These are phyloP conservation scores for Thamnaconus septentrionalis DNA, from an alignment of 2,113 vertebrate genomes.

Conservation along the genomic window DNA sequence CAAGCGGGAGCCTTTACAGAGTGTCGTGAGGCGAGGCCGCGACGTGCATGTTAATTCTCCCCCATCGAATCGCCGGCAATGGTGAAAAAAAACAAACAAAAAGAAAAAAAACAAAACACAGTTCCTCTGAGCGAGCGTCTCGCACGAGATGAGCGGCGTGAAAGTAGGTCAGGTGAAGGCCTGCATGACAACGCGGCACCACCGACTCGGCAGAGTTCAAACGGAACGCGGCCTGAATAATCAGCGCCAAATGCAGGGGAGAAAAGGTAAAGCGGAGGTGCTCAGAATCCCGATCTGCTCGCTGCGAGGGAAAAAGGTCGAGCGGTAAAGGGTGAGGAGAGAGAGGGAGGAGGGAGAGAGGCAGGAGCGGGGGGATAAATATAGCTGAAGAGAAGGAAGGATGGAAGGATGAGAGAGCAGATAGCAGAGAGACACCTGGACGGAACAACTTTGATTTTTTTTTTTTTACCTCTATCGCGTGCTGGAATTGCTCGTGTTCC, in stretches of 20 bases:
- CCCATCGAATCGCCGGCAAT: too few relatives aligned
- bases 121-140: not conserved
- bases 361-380: not conserved
- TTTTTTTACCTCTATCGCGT: conserved; percentile 91
- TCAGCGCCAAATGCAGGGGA: conserved; percentile 12
- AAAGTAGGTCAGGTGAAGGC: conserved; percentile 57
- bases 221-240: conserved; percentile 38
- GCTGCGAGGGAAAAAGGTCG: too few relatives aligned
- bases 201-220: conserved; percentile 35
- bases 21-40: too few relatives aligned
- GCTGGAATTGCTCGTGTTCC: conserved; percentile 98
- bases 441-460: not conserved
- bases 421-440: too few relatives aligned
- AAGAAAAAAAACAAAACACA: too few relatives aligned
- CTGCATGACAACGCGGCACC: conserved; percentile 45
- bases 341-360: conserved; percentile 21
- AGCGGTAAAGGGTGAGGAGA: not conserved
- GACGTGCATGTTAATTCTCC: too few relatives aligned
- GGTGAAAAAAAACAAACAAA: too few relatives aligned
- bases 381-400: too few relatives aligned
- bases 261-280: conserved; percentile 4
- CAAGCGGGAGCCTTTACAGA: not conserved
- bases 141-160: not conserved
- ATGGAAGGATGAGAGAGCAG: not conserved
- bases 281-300: too few relatives aligned